These are phyloP conservation scores for Acrocephalus kingi DNA, from an alignment of 2,113 vertebrate genomes.

Conservation along the genomic window DNA sequence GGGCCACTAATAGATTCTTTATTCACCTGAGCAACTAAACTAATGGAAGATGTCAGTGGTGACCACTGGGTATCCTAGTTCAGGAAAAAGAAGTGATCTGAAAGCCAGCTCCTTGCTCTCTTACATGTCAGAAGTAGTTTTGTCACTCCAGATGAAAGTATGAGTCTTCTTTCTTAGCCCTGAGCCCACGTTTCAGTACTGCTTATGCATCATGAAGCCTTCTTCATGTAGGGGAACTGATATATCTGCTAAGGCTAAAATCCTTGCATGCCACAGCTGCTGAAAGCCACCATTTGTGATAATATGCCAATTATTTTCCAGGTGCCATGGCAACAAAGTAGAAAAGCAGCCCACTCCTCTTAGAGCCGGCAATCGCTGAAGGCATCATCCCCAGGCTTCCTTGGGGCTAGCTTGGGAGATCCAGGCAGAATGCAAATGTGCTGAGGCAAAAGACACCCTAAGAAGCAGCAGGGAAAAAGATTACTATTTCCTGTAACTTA, in stretches of 20 bases:
- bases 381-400: neutral
- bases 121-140: neutral
- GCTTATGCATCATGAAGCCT: neutral
- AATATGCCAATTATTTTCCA: constrained; percentile 21
- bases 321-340: neutral
- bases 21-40: neutral
- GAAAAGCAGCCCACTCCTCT: neutral
- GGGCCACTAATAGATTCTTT: neutral
- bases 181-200: neutral
- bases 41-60: neutral
- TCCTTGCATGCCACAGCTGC: neutral
- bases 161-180: neutral
- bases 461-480: neutral
- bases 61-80: neutral
- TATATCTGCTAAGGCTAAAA: neutral
- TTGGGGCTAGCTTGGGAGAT: neutral
- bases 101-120: neutral
- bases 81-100: neutral
- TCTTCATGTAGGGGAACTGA: neutral
- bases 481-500: neutral
- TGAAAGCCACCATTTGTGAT: neutral
- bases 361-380: accelerated
- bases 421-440: neutral
- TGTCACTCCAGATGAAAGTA: neutral
- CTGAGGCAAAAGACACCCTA: neutral